A percentile compares a stretch with the other conserved stretches of the same genome.
Evolutionary conservation across 2,888 invertebrate species (phyloP).

Genomic region (Drosophila rubida): DNA sequence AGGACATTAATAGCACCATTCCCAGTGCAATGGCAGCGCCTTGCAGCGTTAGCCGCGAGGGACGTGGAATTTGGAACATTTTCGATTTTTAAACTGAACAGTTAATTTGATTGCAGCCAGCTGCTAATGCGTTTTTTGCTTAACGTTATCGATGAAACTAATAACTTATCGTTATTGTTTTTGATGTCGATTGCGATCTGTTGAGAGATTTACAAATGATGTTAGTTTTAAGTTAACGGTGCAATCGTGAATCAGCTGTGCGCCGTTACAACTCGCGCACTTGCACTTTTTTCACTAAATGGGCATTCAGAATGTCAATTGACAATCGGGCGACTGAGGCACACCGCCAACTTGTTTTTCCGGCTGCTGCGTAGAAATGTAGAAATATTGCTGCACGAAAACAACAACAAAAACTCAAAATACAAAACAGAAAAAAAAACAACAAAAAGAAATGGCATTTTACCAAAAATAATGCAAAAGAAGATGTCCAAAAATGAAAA

Average conservation of each 20-base stretch:
- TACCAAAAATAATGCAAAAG: slow-evolving; percentile 77
- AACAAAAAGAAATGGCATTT: slow-evolving; percentile 71
- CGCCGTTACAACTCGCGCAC: slow-evolving; percentile 46
- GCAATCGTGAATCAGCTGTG: slow-evolving; percentile 45
- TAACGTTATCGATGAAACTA: slow-evolving; percentile 1
- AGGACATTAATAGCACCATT: slow-evolving; percentile 68
- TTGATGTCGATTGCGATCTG: slow-evolving; percentile 3
- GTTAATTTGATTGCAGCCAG: slow-evolving; percentile 21
- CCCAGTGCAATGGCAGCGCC: slow-evolving; percentile 58
- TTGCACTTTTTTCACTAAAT: slow-evolving; percentile 53
- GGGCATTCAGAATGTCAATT: slow-evolving; percentile 45
- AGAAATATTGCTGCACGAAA: slow-evolving; percentile 57
- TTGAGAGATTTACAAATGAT: neutral
- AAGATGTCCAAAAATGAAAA: slow-evolving; percentile 56
- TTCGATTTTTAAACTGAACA: slow-evolving; percentile 19
- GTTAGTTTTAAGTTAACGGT: slow-evolving; percentile 34
- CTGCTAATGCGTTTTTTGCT: slow-evolving; percentile 9
- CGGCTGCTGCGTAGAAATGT: slow-evolving; percentile 64
- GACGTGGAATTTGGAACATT: slow-evolving; percentile 71
- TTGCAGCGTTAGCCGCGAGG: slow-evolving; percentile 62
- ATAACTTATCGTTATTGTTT: slow-evolving; percentile 1
- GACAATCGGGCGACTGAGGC: slow-evolving; percentile 22
- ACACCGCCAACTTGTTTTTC: slow-evolving; percentile 55
- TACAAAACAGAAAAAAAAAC: slow-evolving; percentile 39
- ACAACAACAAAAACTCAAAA: slow-evolving; percentile 19